Conservation (phyloP, 2,113 vertebrate genomes). For the Cryptotis parvus region DNA sequence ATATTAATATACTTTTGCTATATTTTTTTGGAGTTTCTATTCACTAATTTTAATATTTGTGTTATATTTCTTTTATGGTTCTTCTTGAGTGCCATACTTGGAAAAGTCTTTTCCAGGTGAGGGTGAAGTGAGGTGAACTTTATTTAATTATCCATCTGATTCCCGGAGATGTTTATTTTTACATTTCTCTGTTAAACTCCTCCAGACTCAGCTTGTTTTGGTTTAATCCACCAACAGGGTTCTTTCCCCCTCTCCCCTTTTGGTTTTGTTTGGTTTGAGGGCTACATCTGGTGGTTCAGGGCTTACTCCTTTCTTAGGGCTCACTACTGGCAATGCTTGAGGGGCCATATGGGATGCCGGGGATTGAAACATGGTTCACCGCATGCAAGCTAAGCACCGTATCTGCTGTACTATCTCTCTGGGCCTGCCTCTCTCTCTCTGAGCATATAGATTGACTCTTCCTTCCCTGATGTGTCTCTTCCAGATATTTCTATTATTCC, state of each 20-base stretch:
- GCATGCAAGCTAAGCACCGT: too few species aligned
- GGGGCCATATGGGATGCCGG: too few species aligned
- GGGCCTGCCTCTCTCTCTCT: not conserved
- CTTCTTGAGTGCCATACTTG: not conserved
- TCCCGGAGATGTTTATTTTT: conserved; percentile 8
- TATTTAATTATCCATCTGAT: not conserved
- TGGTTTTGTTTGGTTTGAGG: too few species aligned
- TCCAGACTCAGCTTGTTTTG: not conserved
- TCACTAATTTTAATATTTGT: conserved; percentile 36
- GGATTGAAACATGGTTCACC: too few species aligned
- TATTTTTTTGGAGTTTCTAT: conserved; percentile 61
- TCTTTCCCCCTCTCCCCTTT: not conserved
- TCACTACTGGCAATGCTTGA: too few species aligned
- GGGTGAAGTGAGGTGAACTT: conserved; percentile 2
- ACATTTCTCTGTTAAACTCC: not conserved
- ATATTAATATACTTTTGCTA: too few species aligned
- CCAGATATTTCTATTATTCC: not conserved
- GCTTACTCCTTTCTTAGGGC: too few species aligned
- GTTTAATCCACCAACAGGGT: not conserved
- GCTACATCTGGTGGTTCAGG: not conserved
- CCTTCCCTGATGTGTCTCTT: not conserved
- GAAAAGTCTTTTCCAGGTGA: conserved; percentile 1
- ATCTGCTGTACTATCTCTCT: not conserved
- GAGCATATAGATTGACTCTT: not conserved
- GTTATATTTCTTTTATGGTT: conserved; percentile 19